phyloP scores from a whole-genome alignment of 2,113 vertebrate genomes.

The Tupaia tana region DNA sequence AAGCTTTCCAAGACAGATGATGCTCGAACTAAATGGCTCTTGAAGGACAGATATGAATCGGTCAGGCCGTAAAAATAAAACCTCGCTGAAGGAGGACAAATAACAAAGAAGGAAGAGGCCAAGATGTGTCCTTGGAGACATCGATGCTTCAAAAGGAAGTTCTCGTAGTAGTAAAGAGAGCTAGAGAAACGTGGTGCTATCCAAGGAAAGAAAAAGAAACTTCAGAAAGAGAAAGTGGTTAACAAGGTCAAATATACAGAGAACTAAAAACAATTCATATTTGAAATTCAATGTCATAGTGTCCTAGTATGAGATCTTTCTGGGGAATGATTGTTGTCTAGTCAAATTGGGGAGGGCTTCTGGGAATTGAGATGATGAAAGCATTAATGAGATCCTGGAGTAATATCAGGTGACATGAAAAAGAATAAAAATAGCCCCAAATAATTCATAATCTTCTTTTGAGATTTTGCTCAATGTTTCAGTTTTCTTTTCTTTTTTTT shows the following conservation, averaged over 20 bases:
- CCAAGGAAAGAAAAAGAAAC: neutral
- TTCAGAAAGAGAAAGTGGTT: neutral
- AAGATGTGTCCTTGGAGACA: neutral
- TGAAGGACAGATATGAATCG: neutral
- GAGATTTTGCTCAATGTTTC: neutral
- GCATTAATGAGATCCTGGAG: neutral
- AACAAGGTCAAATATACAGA: neutral
- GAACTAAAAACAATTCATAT: neutral
- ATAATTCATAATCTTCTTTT: neutral
- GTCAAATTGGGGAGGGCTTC: neutral
- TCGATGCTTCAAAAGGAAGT: neutral
- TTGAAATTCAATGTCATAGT: neutral
- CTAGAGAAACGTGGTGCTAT: neutral
- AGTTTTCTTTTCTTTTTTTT: neutral
- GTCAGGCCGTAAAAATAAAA: neutral
- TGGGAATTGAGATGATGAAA: neutral
- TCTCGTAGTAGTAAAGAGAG: neutral
- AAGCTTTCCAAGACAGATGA: neutral
- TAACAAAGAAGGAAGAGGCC: neutral
- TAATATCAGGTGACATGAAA: neutral
- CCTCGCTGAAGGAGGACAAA: neutral
- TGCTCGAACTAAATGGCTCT: neutral
- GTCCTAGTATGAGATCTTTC: neutral
- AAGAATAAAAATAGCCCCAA: neutral
- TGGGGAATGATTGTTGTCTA: neutral